Percentiles rank a stretch among this genome's conserved stretches.
Conservation (phyloP, 2,797 vertebrate species). For the Clarias fuscus region DNA sequence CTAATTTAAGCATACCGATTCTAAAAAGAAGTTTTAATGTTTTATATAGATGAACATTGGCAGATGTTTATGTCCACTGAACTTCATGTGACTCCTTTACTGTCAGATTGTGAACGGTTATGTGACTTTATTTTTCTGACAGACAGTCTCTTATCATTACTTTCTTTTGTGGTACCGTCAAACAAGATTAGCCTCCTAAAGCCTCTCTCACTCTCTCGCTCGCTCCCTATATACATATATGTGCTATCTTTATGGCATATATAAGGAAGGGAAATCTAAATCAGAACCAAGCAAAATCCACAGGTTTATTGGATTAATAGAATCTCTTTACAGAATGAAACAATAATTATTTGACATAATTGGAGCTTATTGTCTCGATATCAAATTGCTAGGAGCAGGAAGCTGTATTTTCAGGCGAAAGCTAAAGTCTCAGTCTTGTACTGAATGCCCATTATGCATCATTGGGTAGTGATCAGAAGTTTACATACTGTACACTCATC, state of each 20-base stretch:
- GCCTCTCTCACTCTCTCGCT: background rate
- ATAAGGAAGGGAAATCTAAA: background rate
- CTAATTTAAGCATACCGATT: background rate
- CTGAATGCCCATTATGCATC: background rate
- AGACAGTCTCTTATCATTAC: constrained; percentile 29
- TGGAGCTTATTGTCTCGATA: background rate
- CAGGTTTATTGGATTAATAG: background rate
- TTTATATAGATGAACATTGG: background rate
- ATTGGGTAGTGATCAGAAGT: too few species aligned
- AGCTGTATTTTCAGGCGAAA: background rate
- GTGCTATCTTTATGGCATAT: background rate
- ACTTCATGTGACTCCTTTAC: background rate
- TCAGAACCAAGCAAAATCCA: background rate
- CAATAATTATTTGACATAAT: background rate
- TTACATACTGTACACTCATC: too few species aligned
- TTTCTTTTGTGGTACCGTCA: constrained; percentile 12
- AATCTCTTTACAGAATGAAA: background rate
- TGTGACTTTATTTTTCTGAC: constrained; percentile 23
- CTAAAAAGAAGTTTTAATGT: background rate
- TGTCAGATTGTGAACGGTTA: background rate
- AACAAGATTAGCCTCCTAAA: constrained; percentile 8
- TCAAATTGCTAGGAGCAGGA: background rate
- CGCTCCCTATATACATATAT: background rate
- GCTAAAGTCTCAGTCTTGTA: background rate
- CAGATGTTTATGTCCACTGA: background rate